Evolutionary conservation across 2,113 vertebrate genomes (phyloP), one percentile per base, ranked within the genome.

Genomic region (Stomatorhinus ivindoensis): DNA sequence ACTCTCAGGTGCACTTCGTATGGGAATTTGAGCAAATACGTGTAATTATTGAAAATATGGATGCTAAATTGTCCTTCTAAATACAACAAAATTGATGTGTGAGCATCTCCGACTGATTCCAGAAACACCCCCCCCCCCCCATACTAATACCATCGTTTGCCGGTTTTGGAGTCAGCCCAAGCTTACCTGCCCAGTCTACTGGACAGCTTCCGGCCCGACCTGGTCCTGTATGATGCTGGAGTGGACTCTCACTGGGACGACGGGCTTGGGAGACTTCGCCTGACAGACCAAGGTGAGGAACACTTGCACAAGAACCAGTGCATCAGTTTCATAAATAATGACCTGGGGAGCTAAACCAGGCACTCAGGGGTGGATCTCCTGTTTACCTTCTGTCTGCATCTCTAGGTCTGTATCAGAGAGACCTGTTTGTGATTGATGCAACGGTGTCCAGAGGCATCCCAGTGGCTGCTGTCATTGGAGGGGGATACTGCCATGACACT

Each of bases 171-270:
- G 48, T 31, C 89, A 94, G 94, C 93, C n/a, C 90, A 93, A 76
- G 53, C 90, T 15, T 93, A 94, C 82, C 91, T 94, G 4, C 93
- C 92, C 53, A 92, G 92, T 91, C 31, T 95, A 76, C 91, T 94
- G 90, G 92, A 95, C 2, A 92, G 90, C 2, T 94, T 95, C n/a
- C n/a, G n/a, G n/a, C n/a, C n/a, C 9, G 61, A 27, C 61, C 73
- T 94, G 89, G 93, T 94, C 31, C 90, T 94, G 51, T 94, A 94
- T 19, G 93, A 94, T 27, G 93, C 94, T 2, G 93, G 93, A 0
- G 94, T 95, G 0, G 92, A 94, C 91, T 93, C 93, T 84, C 93
- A 94, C 24, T 73, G 89, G 90, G 93, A 95, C 0, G 94, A 94
- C 65, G 92, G 95, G 87, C 92, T 94, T 0, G 93, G 94, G 53